Conservation (phyloP, 2,113 vertebrate species). For the Athene noctua region DNA sequence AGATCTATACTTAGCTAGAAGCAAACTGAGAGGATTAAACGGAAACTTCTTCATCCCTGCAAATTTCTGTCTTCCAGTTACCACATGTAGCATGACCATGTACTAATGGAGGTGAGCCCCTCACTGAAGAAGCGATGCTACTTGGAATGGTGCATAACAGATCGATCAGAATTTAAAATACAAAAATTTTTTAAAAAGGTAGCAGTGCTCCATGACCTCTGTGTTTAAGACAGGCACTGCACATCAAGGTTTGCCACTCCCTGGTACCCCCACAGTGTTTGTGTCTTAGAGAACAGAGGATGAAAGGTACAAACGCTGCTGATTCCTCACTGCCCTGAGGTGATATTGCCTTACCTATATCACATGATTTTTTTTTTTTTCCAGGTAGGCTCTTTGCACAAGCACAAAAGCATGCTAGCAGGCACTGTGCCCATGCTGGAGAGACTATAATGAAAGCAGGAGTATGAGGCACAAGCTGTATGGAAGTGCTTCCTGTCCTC, state of each 20-base stretch:
- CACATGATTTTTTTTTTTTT: neutral
- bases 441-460: neutral
- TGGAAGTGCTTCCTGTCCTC: neutral
- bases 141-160: neutral
- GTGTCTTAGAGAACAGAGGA: neutral
- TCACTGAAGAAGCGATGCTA: neutral
- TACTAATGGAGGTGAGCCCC: neutral
- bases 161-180: neutral
- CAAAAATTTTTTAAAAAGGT: neutral
- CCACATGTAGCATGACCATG: neutral
- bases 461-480: neutral
- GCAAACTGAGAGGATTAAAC: neutral
- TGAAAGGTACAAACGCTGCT: neutral
- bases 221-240: neutral
- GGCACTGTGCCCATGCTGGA: neutral
- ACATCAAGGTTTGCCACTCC: neutral
- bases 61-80: neutral
- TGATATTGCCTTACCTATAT: neutral
- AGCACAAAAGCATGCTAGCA: neutral
- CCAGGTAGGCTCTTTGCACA: conserved; percentile 33
- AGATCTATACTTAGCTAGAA: neutral
- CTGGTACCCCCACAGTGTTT: neutral
- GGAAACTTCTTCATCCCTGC: neutral
- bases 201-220: neutral
- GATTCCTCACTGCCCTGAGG: neutral